Conservation (phyloP, 2,797 vertebrate genomes). For the Phyllotis vaccarum region DNA sequence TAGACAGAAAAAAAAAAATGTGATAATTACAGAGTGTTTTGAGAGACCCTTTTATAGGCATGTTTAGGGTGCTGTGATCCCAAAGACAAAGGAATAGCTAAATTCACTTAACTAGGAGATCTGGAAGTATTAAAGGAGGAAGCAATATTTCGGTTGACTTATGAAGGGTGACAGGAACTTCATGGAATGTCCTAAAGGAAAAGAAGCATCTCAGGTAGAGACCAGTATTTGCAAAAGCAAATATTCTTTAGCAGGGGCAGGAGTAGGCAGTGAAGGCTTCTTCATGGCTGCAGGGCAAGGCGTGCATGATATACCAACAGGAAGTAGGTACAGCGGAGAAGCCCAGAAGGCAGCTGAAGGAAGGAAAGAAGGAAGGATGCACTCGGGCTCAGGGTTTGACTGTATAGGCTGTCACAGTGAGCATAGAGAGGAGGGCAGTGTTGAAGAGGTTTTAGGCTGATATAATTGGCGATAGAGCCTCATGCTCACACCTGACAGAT, state of each 20-base stretch:
- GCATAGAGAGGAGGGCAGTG: not conserved
- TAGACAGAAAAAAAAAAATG: not conserved
- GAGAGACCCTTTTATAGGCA: not conserved
- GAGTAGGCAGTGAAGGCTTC: not conserved
- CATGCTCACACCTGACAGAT: not conserved
- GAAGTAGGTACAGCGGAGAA: not conserved
- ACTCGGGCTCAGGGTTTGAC: not conserved
- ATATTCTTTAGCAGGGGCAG: not conserved
- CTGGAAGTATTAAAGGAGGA: not conserved
- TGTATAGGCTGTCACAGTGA: rapidly evolving
- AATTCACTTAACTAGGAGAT: not conserved
- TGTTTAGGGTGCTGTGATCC: not conserved
- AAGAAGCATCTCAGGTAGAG: not conserved
- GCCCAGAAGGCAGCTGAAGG: not conserved
- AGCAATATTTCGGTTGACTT: not conserved
- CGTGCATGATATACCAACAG: not conserved
- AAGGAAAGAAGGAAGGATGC: not conserved
- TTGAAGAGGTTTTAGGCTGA: not conserved
- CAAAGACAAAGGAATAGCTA: not conserved
- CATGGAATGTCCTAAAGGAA: not conserved
- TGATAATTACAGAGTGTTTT: not conserved
- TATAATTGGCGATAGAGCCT: not conserved
- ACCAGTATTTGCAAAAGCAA: not conserved
- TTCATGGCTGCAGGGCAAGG: not conserved
- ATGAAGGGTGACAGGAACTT: not conserved